Percentiles rank a stretch among this genome's conserved stretches.
These are phyloP conservation scores for Hipparchia sbordonii DNA, from an alignment of 2,888 invertebrate species.

Conservation along the genomic window DNA sequence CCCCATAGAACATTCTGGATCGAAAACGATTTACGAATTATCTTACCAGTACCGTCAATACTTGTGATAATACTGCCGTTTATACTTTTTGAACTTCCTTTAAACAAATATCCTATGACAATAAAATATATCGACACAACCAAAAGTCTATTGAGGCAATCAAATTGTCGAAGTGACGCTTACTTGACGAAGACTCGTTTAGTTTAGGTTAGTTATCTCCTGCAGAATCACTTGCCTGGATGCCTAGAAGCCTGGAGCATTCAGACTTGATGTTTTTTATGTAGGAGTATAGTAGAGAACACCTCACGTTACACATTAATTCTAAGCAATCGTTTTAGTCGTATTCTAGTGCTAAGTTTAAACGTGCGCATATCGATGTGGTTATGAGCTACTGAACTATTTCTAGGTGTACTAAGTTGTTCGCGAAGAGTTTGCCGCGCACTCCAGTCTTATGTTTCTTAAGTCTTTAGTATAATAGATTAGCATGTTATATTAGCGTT, in stretches of 20 bases:
- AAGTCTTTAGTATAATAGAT: slow-evolving; percentile 52
- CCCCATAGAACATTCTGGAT: slow-evolving; percentile 33
- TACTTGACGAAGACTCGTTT: slow-evolving; percentile 49
- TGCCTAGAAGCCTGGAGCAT: slow-evolving; percentile 49
- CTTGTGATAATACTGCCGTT: slow-evolving; percentile 68
- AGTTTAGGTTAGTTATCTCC: slow-evolving; percentile 60
- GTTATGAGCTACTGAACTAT: slow-evolving; percentile 67
- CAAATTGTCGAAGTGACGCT: slow-evolving; percentile 48
- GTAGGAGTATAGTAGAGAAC: slow-evolving; percentile 26
- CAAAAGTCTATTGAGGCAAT: slow-evolving; percentile 47
- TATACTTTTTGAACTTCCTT: slow-evolving; percentile 49
- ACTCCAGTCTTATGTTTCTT: slow-evolving; percentile 69
- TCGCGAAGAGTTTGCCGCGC: slow-evolving; percentile 56
- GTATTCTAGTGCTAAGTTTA: slow-evolving; percentile 70
- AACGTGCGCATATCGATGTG: slow-evolving; percentile 76
- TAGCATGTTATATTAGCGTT: slow-evolving; percentile 42
- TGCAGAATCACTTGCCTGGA: slow-evolving; percentile 50
- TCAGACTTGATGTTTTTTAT: slow-evolving; percentile 23
- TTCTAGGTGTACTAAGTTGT: slow-evolving; percentile 69
- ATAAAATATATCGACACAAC: slow-evolving; percentile 47
- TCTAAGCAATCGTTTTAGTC: slow-evolving; percentile 57
- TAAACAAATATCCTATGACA: slow-evolving; percentile 44
- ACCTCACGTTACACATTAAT: slow-evolving; percentile 53
- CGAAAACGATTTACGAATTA: slow-evolving; percentile 60
- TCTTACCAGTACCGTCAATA: slow-evolving; percentile 66